These are phyloP conservation scores for Hirtodrosophila histrioides DNA, from an alignment of 2,888 invertebrate species.

Conservation along the genomic window DNA sequence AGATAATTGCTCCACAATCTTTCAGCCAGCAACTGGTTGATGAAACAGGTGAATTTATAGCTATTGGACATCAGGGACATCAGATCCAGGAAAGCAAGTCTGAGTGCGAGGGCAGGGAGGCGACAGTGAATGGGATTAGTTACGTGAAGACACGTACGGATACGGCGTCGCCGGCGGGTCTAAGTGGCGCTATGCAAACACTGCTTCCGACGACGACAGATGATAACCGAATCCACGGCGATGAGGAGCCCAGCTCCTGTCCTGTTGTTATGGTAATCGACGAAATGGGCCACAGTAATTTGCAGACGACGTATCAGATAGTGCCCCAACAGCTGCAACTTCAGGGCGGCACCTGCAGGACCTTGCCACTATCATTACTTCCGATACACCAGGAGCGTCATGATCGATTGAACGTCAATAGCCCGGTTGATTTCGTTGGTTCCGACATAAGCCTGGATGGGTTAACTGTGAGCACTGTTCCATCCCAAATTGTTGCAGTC, in stretches of 20 bases:
- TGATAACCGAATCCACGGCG: constrained; percentile 28
- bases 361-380: constrained; percentile 51
- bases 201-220: constrained; percentile 36
- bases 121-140: constrained; percentile 12
- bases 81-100: constrained; percentile 29
- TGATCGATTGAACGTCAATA: constrained; percentile 51
- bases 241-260: constrained; percentile 61
- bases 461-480: constrained; percentile 61
- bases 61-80: constrained; percentile 17
- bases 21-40: constrained; percentile 85
- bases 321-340: constrained; percentile 61
- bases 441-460: constrained; percentile 78
- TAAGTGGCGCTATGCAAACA: constrained; percentile 37
- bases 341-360: constrained; percentile 26
- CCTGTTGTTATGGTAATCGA: constrained; percentile 82
- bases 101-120: constrained; percentile 26
- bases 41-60: constrained; percentile 81
- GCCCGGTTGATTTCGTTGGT: constrained; percentile 75
- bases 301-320: constrained; percentile 66
- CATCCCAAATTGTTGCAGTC: constrained; percentile 65
- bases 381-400: constrained; percentile 53
- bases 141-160: constrained; percentile 8
- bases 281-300: constrained; percentile 62
- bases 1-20: constrained; percentile 87
- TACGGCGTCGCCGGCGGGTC: constrained; percentile 72